These are phyloP conservation scores for Drosophila mimetica DNA, from an alignment of 2,888 invertebrate species.

Conservation along the genomic window DNA sequence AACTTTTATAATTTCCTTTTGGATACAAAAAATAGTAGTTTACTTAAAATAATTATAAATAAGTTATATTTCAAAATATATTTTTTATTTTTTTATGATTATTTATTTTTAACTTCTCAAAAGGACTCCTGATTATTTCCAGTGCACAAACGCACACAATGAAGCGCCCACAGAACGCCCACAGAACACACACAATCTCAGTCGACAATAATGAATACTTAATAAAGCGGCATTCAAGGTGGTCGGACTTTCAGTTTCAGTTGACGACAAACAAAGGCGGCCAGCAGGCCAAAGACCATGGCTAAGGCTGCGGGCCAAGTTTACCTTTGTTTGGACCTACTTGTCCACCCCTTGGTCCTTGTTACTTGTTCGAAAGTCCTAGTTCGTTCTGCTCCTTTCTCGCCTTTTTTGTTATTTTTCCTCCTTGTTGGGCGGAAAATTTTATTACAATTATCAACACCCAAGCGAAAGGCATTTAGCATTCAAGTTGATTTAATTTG, in stretches of 20 bases:
- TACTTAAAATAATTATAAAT: too few relatives aligned
- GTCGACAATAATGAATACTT: conserved; percentile 78
- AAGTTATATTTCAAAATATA: too few relatives aligned
- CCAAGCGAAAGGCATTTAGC: conserved; percentile 41
- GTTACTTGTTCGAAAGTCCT: neutral
- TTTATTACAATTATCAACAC: conserved; percentile 73
- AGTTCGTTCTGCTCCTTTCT: conserved; percentile 14
- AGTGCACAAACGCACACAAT: conserved; percentile 22
- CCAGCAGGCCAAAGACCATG: conserved; percentile 38
- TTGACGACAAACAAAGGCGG: conserved; percentile 36
- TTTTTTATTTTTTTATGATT: too few relatives aligned
- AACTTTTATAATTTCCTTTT: too few relatives aligned
- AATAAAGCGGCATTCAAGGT: conserved; percentile 72
- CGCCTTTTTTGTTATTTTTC: conserved; percentile 28
- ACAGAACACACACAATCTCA: conserved; percentile 41
- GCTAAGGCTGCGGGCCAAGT: conserved; percentile 56
- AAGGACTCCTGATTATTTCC: neutral
- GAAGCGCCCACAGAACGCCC: neutral
- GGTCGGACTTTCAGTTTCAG: conserved; percentile 50
- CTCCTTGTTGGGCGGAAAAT: conserved; percentile 48
- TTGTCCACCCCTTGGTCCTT: conserved; percentile 1
- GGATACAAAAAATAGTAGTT: too few relatives aligned
- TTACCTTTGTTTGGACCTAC: conserved; percentile 63
- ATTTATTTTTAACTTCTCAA: neutral
- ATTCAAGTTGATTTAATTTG: conserved; percentile 54